A percentile compares a stretch with the other conserved stretches of the same genome.
phyloP scores from a whole-genome alignment of 2,797 vertebrate species.

The Meriones psammophilus region DNA sequence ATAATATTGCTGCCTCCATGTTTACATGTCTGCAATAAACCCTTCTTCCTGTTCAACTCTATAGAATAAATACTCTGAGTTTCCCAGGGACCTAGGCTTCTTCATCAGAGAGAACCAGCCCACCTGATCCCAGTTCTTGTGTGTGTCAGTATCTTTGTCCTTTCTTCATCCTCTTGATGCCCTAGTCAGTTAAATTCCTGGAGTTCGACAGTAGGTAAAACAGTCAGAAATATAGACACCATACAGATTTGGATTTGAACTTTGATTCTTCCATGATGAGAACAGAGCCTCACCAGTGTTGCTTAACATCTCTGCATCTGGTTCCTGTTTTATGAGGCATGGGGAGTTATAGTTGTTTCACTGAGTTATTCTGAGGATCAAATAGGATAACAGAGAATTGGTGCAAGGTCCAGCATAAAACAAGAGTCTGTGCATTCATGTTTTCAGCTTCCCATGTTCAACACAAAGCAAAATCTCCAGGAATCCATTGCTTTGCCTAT shows the following conservation, averaged over 20 bases:
- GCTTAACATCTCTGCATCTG: background rate
- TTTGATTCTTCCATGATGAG: conserved; percentile 23
- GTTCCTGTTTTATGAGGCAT: background rate
- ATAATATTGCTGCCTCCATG: background rate
- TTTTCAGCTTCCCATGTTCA: background rate
- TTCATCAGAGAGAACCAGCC: background rate
- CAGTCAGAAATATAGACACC: background rate
- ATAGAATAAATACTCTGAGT: background rate
- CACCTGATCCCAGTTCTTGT: background rate
- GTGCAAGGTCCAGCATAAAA: background rate
- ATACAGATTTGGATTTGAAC: background rate
- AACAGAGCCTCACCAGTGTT: background rate
- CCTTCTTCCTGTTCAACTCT: background rate
- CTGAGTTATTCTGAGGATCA: background rate
- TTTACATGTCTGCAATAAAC: no score
- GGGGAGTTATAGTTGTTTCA: background rate
- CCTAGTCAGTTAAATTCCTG: background rate
- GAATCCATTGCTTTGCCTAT: conserved; percentile 18
- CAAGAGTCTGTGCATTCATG: background rate
- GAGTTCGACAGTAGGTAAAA: background rate
- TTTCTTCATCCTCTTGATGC: background rate
- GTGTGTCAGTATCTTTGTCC: background rate
- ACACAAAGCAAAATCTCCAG: conserved; percentile 5
- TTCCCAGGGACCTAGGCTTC: background rate
- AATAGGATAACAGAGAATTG: background rate